These are phyloP conservation scores for Siniperca obscura DNA, from an alignment of 2,797 vertebrate species.

Conservation along the genomic window DNA sequence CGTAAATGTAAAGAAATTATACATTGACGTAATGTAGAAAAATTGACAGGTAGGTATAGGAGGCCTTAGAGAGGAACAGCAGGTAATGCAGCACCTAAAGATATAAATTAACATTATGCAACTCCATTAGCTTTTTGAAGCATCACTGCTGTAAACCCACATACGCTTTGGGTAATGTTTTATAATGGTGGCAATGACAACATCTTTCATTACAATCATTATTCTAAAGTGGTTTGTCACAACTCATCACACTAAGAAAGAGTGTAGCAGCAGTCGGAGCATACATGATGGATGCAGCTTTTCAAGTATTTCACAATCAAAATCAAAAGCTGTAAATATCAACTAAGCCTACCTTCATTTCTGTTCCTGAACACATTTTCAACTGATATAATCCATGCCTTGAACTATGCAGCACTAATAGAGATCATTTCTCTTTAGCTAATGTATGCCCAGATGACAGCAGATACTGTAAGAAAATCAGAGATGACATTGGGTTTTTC, in stretches of 20 bases:
- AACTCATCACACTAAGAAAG: background rate
- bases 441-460: background rate
- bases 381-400: background rate
- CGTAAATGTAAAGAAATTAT: constrained; percentile 34
- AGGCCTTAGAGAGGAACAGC: constrained; percentile 4
- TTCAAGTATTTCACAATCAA: background rate
- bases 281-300: background rate
- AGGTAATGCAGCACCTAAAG: constrained; percentile 1
- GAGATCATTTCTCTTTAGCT: constrained; percentile 4
- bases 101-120: constrained; percentile 20
- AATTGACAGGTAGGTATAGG: constrained; percentile 14
- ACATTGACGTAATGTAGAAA: background rate
- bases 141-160: background rate
- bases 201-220: background rate
- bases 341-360: background rate
- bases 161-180: constrained; percentile 14
- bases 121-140: constrained; percentile 6
- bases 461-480: background rate
- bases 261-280: background rate
- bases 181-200: background rate
- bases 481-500: background rate
- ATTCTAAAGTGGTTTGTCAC: constrained; percentile 12
- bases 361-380: background rate
- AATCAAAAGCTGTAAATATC: background rate
- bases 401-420: background rate